phyloP scores from a whole-genome alignment of 2,888 invertebrate species.

The Nasonia oneida region DNA sequence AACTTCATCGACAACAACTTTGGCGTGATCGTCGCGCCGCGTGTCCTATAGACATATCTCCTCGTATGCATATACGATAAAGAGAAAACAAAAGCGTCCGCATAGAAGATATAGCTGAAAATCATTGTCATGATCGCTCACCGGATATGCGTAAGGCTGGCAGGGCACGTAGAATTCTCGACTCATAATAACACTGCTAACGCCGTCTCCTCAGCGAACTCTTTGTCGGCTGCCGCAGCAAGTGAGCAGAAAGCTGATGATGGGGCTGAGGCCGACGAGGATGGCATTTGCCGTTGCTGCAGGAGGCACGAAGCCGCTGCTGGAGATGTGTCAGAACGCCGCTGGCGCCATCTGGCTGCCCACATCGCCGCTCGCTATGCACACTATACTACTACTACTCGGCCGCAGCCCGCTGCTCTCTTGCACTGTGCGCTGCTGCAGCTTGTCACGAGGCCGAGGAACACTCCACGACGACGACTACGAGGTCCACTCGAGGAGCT shows the following conservation, averaged over 20 bases:
- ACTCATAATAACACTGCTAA: slow-evolving; percentile 73
- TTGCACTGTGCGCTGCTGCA: background rate
- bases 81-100: background rate
- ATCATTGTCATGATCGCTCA: slow-evolving; percentile 65
- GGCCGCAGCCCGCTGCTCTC: background rate
- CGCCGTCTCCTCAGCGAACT: slow-evolving; percentile 43
- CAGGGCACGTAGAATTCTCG: slow-evolving; percentile 78
- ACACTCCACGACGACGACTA: background rate
- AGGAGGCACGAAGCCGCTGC: slow-evolving; percentile 33
- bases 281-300: slow-evolving; percentile 13
- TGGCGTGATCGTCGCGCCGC: background rate
- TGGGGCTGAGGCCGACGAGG: background rate
- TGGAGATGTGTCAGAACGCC: slow-evolving; percentile 75
- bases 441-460: slow-evolving; percentile 46
- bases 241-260: background rate
- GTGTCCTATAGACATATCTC: background rate
- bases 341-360: slow-evolving; percentile 75
- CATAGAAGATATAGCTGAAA: background rate
- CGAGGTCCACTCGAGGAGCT: background rate
- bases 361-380: slow-evolving; percentile 49
- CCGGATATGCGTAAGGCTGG: slow-evolving; percentile 78
- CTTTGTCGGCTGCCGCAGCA: background rate
- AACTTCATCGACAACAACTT: slow-evolving; percentile 8
- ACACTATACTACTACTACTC: background rate
- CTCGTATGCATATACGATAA: background rate